Evolutionary conservation across 2,113 vertebrate species (phyloP).

Genomic region (Antennarius striatus): DNA sequence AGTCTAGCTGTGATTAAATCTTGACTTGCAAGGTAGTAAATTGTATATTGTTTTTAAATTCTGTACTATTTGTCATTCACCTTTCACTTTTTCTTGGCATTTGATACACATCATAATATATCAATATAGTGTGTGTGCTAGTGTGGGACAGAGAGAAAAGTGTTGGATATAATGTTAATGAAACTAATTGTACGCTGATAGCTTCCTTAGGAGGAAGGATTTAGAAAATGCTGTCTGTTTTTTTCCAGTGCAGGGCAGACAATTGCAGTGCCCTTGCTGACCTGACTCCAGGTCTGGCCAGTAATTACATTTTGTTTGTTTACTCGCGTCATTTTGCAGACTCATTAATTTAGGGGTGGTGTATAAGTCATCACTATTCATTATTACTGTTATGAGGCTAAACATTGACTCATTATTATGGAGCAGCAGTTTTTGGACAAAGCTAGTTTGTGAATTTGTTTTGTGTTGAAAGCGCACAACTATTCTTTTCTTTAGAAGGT

Average conservation of each 20-base stretch:
- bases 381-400: background rate
- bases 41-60: too few species aligned
- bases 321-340: background rate
- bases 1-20: too few species aligned
- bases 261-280: background rate
- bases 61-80: too few species aligned
- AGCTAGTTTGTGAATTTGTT: background rate
- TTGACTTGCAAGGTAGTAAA: too few species aligned
- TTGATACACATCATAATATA: too few species aligned
- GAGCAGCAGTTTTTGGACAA: background rate
- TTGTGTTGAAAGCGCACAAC: too few species aligned
- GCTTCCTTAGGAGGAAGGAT: too few species aligned
- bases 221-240: too few species aligned
- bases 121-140: too few species aligned
- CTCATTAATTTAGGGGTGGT: background rate
- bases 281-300: background rate
- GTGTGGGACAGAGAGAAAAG: background rate
- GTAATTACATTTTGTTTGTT: background rate
- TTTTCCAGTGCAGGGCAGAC: too few species aligned
- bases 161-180: background rate
- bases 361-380: background rate
- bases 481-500: too few species aligned
- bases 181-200: background rate
- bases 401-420: background rate
- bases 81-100: too few species aligned